These are phyloP conservation scores for Nesospiza acunhae DNA, from an alignment of 2,113 vertebrate genomes.

Conservation along the genomic window DNA sequence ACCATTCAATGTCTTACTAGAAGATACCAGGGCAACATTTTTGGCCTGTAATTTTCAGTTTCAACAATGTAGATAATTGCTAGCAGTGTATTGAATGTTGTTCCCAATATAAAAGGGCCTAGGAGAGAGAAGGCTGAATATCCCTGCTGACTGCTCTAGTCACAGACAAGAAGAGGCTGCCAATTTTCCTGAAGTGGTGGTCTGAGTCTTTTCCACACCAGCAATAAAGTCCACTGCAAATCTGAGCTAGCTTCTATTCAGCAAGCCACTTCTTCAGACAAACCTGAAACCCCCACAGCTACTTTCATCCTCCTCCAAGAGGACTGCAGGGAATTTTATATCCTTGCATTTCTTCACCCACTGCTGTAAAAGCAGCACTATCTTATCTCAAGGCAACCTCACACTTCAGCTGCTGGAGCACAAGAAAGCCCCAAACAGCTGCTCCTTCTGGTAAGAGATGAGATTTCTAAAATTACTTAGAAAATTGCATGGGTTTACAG, in stretches of 20 bases:
- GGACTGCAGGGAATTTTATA: background rate
- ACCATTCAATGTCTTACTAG: background rate
- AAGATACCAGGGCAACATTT: background rate
- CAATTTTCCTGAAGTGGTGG: background rate
- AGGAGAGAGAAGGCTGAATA: background rate
- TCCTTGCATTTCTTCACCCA: background rate
- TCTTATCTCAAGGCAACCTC: background rate
- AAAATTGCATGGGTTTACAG: background rate
- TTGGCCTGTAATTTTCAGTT: background rate
- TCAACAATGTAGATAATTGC: background rate
- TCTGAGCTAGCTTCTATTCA: background rate
- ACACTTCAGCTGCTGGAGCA: background rate
- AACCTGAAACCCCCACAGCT: background rate
- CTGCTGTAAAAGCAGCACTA: background rate
- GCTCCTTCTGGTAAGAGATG: background rate
- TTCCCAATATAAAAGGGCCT: background rate
- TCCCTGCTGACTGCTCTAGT: background rate
- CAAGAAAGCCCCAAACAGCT: background rate
- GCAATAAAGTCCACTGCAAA: background rate
- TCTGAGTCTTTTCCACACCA: background rate
- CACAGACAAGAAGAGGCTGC: background rate
- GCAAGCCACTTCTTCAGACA: background rate
- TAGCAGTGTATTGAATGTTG: background rate
- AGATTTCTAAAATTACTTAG: background rate
- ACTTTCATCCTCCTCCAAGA: background rate